Evolutionary conservation across 2,797 vertebrate species (phyloP).

Genomic region (Petrocephalus sullivani): DNA sequence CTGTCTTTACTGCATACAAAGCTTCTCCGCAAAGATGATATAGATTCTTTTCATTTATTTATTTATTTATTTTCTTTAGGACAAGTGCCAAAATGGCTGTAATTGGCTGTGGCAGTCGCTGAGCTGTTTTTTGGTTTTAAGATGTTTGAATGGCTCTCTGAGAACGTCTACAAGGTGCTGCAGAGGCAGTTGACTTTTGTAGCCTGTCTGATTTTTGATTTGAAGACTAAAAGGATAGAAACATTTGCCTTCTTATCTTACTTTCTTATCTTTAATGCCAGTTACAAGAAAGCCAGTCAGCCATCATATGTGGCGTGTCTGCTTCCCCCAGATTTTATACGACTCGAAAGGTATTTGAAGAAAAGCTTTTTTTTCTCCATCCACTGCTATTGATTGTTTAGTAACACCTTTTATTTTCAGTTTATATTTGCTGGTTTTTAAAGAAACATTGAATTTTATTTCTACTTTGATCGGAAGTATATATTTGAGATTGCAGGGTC

Average conservation of each 20-base stretch:
- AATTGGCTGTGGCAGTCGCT: not conserved
- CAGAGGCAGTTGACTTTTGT: not conserved
- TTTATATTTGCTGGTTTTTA: not conserved
- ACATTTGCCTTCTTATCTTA: not conserved
- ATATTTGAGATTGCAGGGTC: not conserved
- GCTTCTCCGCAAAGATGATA: not conserved
- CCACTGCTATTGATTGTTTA: not conserved
- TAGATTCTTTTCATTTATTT: not conserved
- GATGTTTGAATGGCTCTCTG: not conserved
- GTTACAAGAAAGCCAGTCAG: not conserved
- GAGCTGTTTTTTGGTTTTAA: not conserved
- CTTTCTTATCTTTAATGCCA: not conserved
- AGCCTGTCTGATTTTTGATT: not conserved
- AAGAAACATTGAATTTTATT: not conserved
- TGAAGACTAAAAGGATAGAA: not conserved
- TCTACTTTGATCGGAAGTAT: not conserved
- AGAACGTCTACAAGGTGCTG: not conserved
- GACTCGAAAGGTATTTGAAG: not conserved
- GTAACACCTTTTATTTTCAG: not conserved
- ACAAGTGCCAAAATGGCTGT: not conserved
- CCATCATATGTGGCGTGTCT: not conserved
- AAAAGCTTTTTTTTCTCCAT: not conserved
- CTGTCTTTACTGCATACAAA: conserved; percentile 9
- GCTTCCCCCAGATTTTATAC: not conserved
- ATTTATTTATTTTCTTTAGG: not conserved